These are phyloP conservation scores for Fulmarus glacialis DNA, from an alignment of 2,113 vertebrate species.

Conservation along the genomic window DNA sequence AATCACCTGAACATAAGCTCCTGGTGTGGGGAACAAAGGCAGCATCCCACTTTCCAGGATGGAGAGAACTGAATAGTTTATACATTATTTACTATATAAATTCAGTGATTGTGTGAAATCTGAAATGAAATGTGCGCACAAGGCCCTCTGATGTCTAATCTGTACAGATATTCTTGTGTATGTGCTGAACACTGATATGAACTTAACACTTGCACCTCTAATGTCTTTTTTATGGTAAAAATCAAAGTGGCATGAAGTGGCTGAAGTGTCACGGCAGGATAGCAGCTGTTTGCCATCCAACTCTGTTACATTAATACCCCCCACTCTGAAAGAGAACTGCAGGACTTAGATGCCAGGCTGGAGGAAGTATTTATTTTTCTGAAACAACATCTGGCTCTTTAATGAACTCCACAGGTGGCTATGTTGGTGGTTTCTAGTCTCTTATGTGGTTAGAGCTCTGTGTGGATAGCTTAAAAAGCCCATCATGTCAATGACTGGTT, in stretches of 20 bases:
- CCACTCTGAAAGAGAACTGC: background rate
- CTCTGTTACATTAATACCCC: background rate
- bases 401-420: slow-evolving; percentile 19
- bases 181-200: background rate
- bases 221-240: background rate
- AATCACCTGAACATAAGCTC: background rate
- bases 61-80: background rate
- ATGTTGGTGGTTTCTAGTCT: slow-evolving; percentile 16
- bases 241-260: background rate
- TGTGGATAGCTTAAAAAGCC: slow-evolving; percentile 44
- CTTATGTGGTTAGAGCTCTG: slow-evolving; percentile 48
- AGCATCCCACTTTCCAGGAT: background rate
- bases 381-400: slow-evolving; percentile 27
- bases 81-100: background rate
- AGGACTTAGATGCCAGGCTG: background rate
- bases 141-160: background rate
- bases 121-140: background rate
- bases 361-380: slow-evolving; percentile 32
- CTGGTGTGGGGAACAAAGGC: background rate
- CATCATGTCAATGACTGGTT: slow-evolving; percentile 39
- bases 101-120: background rate
- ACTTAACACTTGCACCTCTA: background rate
- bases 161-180: background rate
- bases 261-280: background rate
- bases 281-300: background rate